These are phyloP conservation scores for Drosophila ercepeae DNA, from an alignment of 1,140 invertebrate genomes.

Conservation along the genomic window DNA sequence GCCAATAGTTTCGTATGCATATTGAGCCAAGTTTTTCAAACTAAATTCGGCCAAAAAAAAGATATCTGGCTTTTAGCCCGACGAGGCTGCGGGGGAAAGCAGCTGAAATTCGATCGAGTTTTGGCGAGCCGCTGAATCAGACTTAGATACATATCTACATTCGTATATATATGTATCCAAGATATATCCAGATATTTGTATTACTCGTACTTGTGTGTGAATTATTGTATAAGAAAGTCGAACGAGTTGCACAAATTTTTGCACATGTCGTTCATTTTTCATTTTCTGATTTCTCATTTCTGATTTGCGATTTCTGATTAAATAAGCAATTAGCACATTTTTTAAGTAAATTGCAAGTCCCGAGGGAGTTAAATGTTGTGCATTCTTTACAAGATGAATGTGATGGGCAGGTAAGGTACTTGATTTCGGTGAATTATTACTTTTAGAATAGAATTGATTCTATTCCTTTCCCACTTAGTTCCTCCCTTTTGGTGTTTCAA, in stretches of 20 bases:
- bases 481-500: no score
- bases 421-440: no score
- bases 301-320: no score
- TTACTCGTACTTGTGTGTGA: neutral
- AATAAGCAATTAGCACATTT: slow-evolving; percentile 60
- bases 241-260: slow-evolving; percentile 61
- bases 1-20: slow-evolving; percentile 15
- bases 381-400: neutral
- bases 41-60: slow-evolving; percentile 11
- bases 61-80: slow-evolving; percentile 6
- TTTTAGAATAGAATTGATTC: no score
- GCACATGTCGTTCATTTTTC: slow-evolving; percentile 62
- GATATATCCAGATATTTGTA: neutral
- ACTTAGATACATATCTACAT: no score
- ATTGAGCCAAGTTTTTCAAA: slow-evolving; percentile 5
- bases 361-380: slow-evolving; percentile 9
- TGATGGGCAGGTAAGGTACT: neutral
- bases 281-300: no score
- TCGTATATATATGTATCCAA: no score
- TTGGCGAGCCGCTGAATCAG: slow-evolving; percentile 40
- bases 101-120: slow-evolving; percentile 17
- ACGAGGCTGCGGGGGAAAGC: slow-evolving; percentile 7
- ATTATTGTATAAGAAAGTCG: slow-evolving; percentile 48
- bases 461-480: no score
- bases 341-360: slow-evolving; percentile 18